Evolutionary conservation across 2,113 vertebrate genomes (phyloP), one percentile per base, ranked within the genome.

Genomic region (Carassius carassius): DNA sequence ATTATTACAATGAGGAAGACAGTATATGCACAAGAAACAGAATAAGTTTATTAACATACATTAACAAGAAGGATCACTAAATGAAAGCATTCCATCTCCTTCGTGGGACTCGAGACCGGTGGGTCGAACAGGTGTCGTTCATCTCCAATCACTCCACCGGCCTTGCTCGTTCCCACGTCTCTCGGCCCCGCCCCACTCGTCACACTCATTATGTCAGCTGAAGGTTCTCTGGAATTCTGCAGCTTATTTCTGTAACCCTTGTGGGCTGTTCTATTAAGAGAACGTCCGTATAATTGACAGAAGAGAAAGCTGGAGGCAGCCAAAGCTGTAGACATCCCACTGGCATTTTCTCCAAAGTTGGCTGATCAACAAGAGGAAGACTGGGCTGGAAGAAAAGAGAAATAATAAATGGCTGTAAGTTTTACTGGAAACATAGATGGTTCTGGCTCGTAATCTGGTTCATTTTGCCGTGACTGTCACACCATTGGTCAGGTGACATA

Each of bases 181-280:
- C n/a, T n/a, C n/a, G n/a, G n/a, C n/a, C n/a, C n/a, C n/a, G n/a
- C n/a, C n/a, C n/a, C n/a, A n/a, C n/a, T n/a, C n/a, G n/a, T n/a
- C n/a, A n/a, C n/a, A n/a, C 37, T 84, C n/a, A 21, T 81, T 78
- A 63, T 84, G 63, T 78, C 56, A 65, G 41, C 41, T 29, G 5
- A 81, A 81, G 35, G 86, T 90, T 83, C 54, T 16, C 29, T 87
- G 91, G 92, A 94, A 94, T 91, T 88, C 86, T n/a, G 63, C 10
- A 83, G 89, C 86, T 92, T 93, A 89, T 94, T 94, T 93, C 90
- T 82, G 58, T 92, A 91, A 92, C 88, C 88, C 85, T 84, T 72
- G 73, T 84, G 82, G 76, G 67, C 49, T 89, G 81, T 49, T 41
- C 23, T 87, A 92, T 86, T 87, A 62, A 51, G 35, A 75, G 86